Base-by-base conservation (phyloP, 2,113 vertebrate genomes). In the Corythornis vintsioides region DNA sequence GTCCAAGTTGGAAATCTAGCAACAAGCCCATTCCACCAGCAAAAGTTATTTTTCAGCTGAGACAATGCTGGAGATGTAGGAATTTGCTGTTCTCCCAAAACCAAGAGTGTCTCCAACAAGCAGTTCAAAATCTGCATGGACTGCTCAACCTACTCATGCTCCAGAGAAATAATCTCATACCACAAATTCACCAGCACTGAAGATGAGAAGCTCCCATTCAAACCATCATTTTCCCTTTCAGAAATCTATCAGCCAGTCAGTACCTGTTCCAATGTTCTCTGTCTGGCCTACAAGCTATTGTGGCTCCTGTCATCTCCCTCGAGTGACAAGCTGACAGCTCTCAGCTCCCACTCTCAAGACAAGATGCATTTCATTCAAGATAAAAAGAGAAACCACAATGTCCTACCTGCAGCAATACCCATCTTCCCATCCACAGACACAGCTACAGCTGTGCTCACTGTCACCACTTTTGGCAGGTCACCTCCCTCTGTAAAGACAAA, bases 341-440 rank as follows among this genome's bases (percentile, higher is more conserved):
- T 42, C 67, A 75, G 86, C 78, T 93, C 89, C 72, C 74, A 82
- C 89, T 77, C 66, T 73, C 63, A 13, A 24, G 43, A 72, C 20
- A 63, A 88, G 74, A 91, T 7, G n/a, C 18, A 74, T 77, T 90
- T 63, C 67, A 91, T 85, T 89, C 50, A 92, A 89, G 74, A 69
- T 6, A 38, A 90, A 86, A 87, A 61, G 67, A 89, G 35, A 83
- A 92, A 75, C 4, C 72, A 89, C 63, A 29, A 67, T 45, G 73
- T 91, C 98, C 95, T 99, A 99, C 99, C 99, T 99, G 99, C 99
- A 86, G 99, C 98, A 20, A 99, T 97, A 88, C 98, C 98, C 7
- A 97, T 98, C 97, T 98, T 99, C 94, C 98, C 98, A 31, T 98
- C 98, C 92, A 98, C 98, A 0, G 97, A 97, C 79, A 99, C 98